These are phyloP conservation scores for Etheostoma cragini DNA, from an alignment of 2,113 vertebrate species.

Conservation along the genomic window DNA sequence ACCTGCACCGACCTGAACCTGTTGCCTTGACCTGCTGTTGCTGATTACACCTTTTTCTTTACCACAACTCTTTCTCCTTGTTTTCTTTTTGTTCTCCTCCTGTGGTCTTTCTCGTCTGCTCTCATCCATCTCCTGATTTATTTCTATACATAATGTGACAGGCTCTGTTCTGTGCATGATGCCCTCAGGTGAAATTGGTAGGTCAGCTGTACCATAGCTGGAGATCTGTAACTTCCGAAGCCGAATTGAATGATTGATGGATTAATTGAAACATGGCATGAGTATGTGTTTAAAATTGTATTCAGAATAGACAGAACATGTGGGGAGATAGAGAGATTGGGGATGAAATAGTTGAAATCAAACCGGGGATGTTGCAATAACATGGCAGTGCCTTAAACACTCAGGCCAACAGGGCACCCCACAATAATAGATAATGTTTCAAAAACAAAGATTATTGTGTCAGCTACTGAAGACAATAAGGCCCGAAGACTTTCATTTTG, in stretches of 20 bases:
- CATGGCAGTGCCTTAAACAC: neutral
- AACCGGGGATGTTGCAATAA: neutral
- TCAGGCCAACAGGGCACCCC: too few relatives aligned
- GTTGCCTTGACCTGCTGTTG: slow-evolving; percentile 16
- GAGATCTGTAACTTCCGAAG: neutral
- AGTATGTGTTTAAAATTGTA: too few relatives aligned
- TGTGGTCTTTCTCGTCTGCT: slow-evolving; percentile 16
- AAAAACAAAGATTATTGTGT: neutral
- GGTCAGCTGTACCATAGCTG: slow-evolving; percentile 72
- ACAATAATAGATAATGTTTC: neutral
- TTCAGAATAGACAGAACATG: too few relatives aligned
- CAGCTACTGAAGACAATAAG: neutral
- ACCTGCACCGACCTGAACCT: slow-evolving; percentile 41
- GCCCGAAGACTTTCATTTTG: neutral
- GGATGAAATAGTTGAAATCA: too few relatives aligned
- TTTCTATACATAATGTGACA: slow-evolving; percentile 85
- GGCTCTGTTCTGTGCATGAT: slow-evolving; percentile 88
- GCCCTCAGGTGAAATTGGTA: slow-evolving; percentile 76
- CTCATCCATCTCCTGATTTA: slow-evolving; percentile 1
- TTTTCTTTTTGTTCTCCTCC: slow-evolving; percentile 25
- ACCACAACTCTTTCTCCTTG: neutral
- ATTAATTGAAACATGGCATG: neutral
- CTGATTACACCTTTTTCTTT: neutral
- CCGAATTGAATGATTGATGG: neutral
- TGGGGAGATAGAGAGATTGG: too few relatives aligned